These are phyloP conservation scores for Scaptomyza caliginosa DNA, from an alignment of 2,888 invertebrate species.

Conservation along the genomic window DNA sequence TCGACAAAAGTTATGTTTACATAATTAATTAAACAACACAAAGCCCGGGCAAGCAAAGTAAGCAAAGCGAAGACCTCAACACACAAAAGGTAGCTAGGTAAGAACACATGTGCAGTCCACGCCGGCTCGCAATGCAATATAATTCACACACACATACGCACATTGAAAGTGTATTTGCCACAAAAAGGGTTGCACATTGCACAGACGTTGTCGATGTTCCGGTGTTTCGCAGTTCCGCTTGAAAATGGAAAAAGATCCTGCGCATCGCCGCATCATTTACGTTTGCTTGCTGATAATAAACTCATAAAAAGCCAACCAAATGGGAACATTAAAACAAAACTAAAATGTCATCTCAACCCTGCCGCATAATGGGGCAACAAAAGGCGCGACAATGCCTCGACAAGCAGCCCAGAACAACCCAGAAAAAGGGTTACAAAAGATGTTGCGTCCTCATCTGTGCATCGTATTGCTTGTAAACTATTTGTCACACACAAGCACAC, in stretches of 20 bases:
- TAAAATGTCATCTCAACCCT: conserved; percentile 72
- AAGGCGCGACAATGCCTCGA: conserved; percentile 49
- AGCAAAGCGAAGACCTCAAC: background rate
- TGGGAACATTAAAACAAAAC: conserved; percentile 73
- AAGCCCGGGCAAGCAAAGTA: conserved; percentile 30
- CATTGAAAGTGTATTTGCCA: background rate
- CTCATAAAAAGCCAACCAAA: conserved; percentile 72
- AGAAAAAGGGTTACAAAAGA: conserved; percentile 49
- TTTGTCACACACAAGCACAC: conserved; percentile 48
- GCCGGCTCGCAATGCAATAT: conserved; percentile 40
- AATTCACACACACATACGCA: conserved; percentile 43
- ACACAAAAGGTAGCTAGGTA: background rate
- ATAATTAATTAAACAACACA: conserved; percentile 81
- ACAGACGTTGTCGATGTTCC: background rate
- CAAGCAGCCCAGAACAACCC: background rate
- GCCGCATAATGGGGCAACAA: conserved; percentile 69
- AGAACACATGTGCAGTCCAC: conserved; percentile 45
- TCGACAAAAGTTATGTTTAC: conserved; percentile 75
- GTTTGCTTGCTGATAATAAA: conserved; percentile 69
- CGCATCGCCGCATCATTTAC: conserved; percentile 52
- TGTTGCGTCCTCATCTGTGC: conserved; percentile 25
- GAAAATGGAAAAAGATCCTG: conserved; percentile 25
- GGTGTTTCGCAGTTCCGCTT: conserved; percentile 17
- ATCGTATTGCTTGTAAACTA: conserved; percentile 47
- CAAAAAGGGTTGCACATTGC: conserved; percentile 47